A percentile compares a stretch with the other conserved stretches of the same genome.
phyloP scores from a whole-genome alignment of 2,797 vertebrate species.

The Malurus splendens region DNA sequence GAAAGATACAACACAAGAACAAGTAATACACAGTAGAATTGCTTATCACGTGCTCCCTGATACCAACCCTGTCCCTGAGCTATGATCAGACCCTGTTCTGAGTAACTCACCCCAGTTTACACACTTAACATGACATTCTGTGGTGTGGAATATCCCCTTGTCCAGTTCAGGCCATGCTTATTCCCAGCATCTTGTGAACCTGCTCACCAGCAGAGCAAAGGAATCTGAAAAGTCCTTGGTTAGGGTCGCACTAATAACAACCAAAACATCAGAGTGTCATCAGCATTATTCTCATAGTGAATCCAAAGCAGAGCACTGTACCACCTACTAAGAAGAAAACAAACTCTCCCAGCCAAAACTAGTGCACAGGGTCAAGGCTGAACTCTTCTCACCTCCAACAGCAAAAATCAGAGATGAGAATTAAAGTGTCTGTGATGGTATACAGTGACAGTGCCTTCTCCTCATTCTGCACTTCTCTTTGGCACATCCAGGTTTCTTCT shows the following conservation, averaged over 20 bases:
- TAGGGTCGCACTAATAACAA: background rate
- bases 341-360: background rate
- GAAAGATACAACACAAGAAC: background rate
- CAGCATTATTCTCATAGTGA: background rate
- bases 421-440: background rate
- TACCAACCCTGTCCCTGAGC: background rate
- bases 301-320: background rate
- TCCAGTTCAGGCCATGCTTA: background rate
- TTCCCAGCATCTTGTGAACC: background rate
- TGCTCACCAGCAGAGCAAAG: background rate
- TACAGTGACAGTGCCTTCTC: background rate
- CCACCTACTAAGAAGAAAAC: background rate
- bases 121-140: rapidly evolving
- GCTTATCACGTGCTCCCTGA: background rate
- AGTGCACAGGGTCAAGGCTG: background rate
- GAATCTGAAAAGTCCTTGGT: background rate
- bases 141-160: background rate
- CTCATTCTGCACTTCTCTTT: background rate
- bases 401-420: background rate
- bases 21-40: background rate
- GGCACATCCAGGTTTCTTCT: background rate
- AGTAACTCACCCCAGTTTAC: background rate
- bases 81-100: rapidly evolving
- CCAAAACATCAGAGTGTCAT: background rate
- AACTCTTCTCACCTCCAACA: background rate